Percentiles rank a stretch among this genome's conserved stretches.
Evolutionary conservation across 2,113 vertebrate species (phyloP).

Genomic region (Melanocharis versteri): DNA sequence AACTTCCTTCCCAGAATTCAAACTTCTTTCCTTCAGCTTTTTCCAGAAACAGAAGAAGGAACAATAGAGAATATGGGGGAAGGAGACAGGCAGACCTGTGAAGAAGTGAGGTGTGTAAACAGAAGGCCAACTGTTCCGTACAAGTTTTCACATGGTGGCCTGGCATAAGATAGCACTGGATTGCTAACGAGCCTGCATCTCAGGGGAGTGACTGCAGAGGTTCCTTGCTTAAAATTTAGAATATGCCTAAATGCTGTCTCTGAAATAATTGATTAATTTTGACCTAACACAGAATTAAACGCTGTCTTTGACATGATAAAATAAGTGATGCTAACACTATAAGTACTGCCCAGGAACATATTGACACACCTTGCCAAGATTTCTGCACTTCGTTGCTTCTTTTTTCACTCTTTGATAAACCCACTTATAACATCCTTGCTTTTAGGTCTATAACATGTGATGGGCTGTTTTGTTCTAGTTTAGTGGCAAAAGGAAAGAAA

Average conservation of each 20-base stretch:
- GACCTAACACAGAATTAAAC: background rate
- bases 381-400: background rate
- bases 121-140: background rate
- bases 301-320: background rate
- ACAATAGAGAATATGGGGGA: background rate
- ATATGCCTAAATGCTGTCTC: background rate
- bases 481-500: background rate
- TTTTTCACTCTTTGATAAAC: background rate
- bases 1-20: constrained; percentile 36
- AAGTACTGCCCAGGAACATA: background rate
- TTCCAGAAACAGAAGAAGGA: background rate
- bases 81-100: background rate
- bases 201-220: background rate
- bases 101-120: background rate
- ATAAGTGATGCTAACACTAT: background rate
- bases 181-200: background rate
- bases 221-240: background rate
- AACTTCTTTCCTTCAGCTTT: background rate
- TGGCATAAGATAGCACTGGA: background rate
- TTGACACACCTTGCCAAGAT: background rate
- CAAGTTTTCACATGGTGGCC: background rate
- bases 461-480: background rate
- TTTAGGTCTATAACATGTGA: background rate
- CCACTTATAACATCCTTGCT: background rate
- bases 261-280: background rate